These are phyloP conservation scores for Chloroceryle aenea DNA, from an alignment of 2,113 vertebrate genomes.

Conservation along the genomic window DNA sequence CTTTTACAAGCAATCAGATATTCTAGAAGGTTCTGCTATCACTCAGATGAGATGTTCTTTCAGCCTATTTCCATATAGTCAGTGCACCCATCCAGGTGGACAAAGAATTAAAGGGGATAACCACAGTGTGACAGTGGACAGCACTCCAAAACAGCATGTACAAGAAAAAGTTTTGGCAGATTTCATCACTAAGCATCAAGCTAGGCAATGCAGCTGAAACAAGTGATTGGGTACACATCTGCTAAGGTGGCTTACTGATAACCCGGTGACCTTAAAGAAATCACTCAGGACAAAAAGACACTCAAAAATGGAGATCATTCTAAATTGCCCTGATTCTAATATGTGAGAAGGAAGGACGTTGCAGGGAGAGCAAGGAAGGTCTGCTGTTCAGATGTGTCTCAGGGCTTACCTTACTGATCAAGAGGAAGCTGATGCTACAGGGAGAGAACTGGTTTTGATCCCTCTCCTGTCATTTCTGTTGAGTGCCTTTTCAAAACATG, in stretches of 20 bases:
- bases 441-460: background rate
- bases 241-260: background rate
- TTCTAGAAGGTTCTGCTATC: background rate
- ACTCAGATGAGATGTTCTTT: background rate
- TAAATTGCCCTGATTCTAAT: background rate
- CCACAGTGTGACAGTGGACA: background rate
- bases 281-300: background rate
- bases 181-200: background rate
- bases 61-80: background rate
- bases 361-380: background rate
- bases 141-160: background rate
- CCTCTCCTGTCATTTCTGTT: background rate
- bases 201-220: background rate
- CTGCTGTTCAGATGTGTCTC: background rate
- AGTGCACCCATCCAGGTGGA: background rate
- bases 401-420: background rate
- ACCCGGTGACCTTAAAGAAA: background rate
- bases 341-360: background rate
- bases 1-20: background rate
- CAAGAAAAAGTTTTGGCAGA: background rate
- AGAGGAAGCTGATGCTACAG: background rate
- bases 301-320: background rate
- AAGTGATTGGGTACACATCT: background rate
- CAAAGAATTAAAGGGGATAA: background rate
- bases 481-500: background rate